phyloP scores from a whole-genome alignment of 2,113 vertebrate species.

The Python bivittatus region DNA sequence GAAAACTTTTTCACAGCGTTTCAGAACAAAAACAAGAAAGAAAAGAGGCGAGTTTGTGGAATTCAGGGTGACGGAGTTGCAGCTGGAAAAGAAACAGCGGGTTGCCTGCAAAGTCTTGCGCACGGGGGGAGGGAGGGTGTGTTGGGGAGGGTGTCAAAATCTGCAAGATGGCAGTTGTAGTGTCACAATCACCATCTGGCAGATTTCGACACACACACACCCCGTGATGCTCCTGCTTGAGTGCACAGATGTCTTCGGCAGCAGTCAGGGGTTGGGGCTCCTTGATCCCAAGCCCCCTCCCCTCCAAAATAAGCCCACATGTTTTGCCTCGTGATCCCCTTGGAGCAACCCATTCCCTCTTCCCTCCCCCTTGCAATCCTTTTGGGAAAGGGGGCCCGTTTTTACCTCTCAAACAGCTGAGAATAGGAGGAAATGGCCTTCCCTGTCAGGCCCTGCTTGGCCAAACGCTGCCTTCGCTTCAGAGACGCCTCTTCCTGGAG shows the following conservation, averaged over 20 bases:
- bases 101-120: not conserved
- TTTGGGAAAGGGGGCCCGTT: not conserved
- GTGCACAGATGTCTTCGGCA: no score
- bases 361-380: not conserved
- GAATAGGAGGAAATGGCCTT: slow-evolving; percentile 72
- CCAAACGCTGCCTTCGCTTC: slow-evolving; percentile 70
- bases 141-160: no score
- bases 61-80: not conserved
- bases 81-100: not conserved
- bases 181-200: no score
- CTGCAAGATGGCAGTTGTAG: no score
- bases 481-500: slow-evolving; percentile 83
- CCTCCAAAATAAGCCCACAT: not conserved
- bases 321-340: not conserved
- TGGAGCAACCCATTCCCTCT: not conserved
- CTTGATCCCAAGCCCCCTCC: no score
- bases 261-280: not conserved
- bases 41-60: not conserved
- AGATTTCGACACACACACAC: no score
- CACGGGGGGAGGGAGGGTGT: no score
- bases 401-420: slow-evolving; percentile 83
- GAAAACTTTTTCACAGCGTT: not conserved
- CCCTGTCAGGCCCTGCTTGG: slow-evolving; percentile 75
- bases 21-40: not conserved
- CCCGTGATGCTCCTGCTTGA: no score